A percentile compares a stretch with the other conserved stretches of the same genome.
phyloP scores from a whole-genome alignment of 2,113 vertebrate species.

The Gasterosteus nipponicus region DNA sequence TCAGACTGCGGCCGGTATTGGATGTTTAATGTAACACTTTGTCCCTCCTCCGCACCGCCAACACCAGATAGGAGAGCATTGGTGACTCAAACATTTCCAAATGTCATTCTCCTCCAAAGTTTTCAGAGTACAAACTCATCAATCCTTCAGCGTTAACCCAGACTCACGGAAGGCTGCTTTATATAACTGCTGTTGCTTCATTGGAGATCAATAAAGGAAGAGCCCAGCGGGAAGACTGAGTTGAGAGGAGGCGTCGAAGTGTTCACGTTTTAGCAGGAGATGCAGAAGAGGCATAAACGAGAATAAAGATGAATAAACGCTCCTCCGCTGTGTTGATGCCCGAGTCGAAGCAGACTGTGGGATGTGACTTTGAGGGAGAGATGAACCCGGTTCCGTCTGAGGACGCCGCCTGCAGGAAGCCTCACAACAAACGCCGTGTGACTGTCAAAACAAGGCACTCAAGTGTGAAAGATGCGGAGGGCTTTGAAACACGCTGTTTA shows the following conservation, averaged over 20 bases:
- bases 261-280: neutral
- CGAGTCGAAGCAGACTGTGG: neutral
- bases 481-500: neutral
- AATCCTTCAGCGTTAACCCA: constrained; percentile 11
- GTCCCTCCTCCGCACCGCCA: constrained; percentile 4
- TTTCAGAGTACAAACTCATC: constrained; percentile 3
- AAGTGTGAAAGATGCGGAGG: neutral
- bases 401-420: constrained; percentile 4
- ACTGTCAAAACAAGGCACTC: neutral
- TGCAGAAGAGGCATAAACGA: neutral
- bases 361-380: constrained; percentile 7
- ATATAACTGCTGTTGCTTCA: constrained; percentile 16
- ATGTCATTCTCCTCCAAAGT: neutral
- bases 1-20: neutral
- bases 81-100: constrained; percentile 20
- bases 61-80: constrained; percentile 5
- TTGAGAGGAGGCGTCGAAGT: neutral
- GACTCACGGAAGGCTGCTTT: constrained; percentile 11
- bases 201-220: constrained; percentile 14
- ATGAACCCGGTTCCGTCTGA: neutral
- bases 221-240: constrained; percentile 8
- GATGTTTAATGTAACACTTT: constrained; percentile 24
- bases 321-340: neutral
- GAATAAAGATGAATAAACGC: constrained; percentile 6
- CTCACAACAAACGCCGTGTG: neutral